phyloP scores from a whole-genome alignment of 2,113 vertebrate genomes.

The Pedetes capensis region DNA sequence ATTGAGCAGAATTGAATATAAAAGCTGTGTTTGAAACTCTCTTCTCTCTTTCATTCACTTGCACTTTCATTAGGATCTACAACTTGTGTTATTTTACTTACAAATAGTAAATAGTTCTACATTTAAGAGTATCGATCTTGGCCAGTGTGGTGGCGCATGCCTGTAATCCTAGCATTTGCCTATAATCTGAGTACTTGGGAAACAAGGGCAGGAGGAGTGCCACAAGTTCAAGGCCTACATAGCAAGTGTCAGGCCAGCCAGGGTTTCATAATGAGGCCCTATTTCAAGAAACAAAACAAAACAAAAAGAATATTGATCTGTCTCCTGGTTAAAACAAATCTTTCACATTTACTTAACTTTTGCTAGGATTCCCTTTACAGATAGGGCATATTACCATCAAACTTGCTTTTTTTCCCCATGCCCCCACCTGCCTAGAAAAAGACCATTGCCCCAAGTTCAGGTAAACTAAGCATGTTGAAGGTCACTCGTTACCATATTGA shows the following conservation, averaged over 20 bases:
- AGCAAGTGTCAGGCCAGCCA: too few species aligned
- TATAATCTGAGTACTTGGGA: too few species aligned
- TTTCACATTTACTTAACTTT: neutral
- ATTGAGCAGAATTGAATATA: neutral
- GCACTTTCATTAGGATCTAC: neutral
- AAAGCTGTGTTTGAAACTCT: constrained; percentile 1
- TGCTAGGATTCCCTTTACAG: neutral
- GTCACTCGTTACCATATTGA: neutral
- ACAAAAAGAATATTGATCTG: neutral
- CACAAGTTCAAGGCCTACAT: too few species aligned
- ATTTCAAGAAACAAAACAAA: too few species aligned
- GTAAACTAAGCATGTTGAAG: neutral
- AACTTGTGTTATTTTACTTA: constrained; percentile 11
- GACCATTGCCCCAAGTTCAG: fast-evolving
- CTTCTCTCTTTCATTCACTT: neutral
- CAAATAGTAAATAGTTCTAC: neutral
- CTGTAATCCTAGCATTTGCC: too few species aligned
- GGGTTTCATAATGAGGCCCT: too few species aligned
- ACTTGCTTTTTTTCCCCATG: neutral
- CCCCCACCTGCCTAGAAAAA: neutral
- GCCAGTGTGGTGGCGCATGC: too few species aligned
- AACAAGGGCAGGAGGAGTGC: too few species aligned
- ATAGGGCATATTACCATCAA: neutral
- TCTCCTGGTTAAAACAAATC: neutral
- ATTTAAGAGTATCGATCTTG: neutral